A percentile compares a stretch with the other conserved stretches of the same genome.
These are phyloP conservation scores for Drosophila littoralis DNA, from an alignment of 1,140 invertebrate genomes.

Conservation along the genomic window DNA sequence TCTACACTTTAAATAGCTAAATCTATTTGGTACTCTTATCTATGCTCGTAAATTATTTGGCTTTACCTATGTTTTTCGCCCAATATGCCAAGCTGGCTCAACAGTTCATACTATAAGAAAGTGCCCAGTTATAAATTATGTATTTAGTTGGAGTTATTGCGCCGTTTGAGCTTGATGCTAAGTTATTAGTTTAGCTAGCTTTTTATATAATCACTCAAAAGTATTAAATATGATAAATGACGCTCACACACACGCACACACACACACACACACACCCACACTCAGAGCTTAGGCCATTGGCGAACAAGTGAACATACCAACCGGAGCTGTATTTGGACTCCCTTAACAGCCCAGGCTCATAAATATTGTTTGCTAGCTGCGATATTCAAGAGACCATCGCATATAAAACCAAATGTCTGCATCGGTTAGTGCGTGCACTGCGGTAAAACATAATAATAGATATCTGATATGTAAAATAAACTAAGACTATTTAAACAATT, in stretches of 20 bases:
- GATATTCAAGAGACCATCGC: constrained; percentile 4
- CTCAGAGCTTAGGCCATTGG: neutral
- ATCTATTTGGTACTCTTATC: constrained; percentile 37
- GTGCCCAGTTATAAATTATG: constrained; percentile 52
- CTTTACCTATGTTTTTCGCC: constrained; percentile 17
- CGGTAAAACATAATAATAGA: constrained; percentile 2
- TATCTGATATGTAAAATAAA: neutral
- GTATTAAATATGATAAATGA: constrained; percentile 79
- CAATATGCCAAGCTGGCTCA: constrained; percentile 38
- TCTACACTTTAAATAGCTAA: constrained; percentile 29
- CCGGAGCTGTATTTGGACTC: neutral
- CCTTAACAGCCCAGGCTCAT: constrained; percentile 20
- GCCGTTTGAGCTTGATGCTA: constrained; percentile 62
- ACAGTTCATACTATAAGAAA: constrained; percentile 10
- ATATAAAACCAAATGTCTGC: constrained; percentile 5
- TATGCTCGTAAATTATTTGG: constrained; percentile 22
- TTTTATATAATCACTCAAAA: constrained; percentile 75
- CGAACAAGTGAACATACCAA: constrained; percentile 5
- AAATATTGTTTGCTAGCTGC: constrained; percentile 56
- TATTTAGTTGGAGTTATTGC: constrained; percentile 59
- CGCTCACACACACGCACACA: constrained; percentile 19
- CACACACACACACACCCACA: constrained; percentile 8
- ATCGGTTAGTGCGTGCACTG: neutral
- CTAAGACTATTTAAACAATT: neutral
- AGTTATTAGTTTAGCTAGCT: constrained; percentile 66